Percentiles rank a stretch among this genome's conserved stretches.
Conservation (phyloP, 37 sponge, comb jelly and placozoan species). For the Tethya wilhelma region DNA sequence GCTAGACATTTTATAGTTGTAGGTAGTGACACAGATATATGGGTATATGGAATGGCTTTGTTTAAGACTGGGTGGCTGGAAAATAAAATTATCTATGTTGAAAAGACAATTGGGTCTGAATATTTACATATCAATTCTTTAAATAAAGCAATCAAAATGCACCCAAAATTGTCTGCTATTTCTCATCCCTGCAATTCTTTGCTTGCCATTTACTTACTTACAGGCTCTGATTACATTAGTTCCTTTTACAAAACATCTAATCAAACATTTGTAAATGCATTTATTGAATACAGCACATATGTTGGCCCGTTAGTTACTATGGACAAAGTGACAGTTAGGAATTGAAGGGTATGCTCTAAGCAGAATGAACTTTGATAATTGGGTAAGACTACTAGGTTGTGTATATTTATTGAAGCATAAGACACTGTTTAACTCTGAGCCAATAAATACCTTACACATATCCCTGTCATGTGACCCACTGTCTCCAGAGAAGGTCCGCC, state of each 20-base stretch:
- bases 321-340: neutral
- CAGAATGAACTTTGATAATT: neutral
- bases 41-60: conserved; percentile 19
- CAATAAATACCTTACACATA: neutral
- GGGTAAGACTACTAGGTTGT: neutral
- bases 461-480: neutral
- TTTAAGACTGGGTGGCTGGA: neutral
- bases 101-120: too few relatives aligned
- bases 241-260: neutral
- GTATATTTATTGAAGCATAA: conserved; percentile 8
- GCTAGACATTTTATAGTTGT: neutral
- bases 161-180: too few relatives aligned
- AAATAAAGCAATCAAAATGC: too few relatives aligned
- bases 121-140: too few relatives aligned
- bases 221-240: conserved; percentile 18
- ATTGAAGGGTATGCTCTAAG: neutral
- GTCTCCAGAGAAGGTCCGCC: neutral
- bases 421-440: neutral
- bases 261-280: neutral
- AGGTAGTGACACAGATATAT: conserved; percentile 12
- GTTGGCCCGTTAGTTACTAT: neutral
- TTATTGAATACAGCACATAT: too few relatives aligned
- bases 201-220: neutral
- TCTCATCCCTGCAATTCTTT: neutral
- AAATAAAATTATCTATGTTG: neutral